phyloP scores from a whole-genome alignment of 2,888 invertebrate genomes.

The Aethes cnicana region DNA sequence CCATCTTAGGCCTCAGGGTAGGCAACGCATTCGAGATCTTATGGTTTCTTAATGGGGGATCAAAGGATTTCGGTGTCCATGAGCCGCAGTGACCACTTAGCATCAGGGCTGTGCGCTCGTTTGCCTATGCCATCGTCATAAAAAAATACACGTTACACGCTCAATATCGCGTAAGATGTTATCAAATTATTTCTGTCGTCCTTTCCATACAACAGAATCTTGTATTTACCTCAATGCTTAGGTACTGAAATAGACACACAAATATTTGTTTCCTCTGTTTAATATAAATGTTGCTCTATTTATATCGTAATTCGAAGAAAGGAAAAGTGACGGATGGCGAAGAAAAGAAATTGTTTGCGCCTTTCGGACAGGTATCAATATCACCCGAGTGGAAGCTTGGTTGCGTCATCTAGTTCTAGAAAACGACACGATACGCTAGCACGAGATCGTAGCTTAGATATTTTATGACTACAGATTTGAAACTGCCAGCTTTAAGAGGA shows the following conservation, averaged over 20 bases:
- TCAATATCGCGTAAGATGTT: no score
- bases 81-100: no score
- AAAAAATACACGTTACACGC: no score
- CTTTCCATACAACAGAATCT: no score
- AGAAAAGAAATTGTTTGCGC: constrained; percentile 88
- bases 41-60: no score
- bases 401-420: constrained; percentile 3
- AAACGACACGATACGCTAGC: constrained; percentile 1
- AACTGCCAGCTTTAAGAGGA: constrained; percentile 1
- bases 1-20: no score
- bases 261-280: constrained; percentile 15
- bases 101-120: no score
- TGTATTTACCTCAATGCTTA: no score
- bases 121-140: no score
- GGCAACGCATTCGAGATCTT: no score
- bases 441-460: constrained; percentile 7
- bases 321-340: constrained; percentile 91
- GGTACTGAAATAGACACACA: neutral
- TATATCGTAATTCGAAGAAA: constrained; percentile 75
- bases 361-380: constrained; percentile 89
- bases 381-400: constrained; percentile 29
- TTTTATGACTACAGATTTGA: neutral
- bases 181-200: no score
- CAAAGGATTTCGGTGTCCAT: no score
- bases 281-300: constrained; percentile 40